These are phyloP conservation scores for Ennomos fuscantarius DNA, from an alignment of 2,888 invertebrate genomes.

Conservation along the genomic window DNA sequence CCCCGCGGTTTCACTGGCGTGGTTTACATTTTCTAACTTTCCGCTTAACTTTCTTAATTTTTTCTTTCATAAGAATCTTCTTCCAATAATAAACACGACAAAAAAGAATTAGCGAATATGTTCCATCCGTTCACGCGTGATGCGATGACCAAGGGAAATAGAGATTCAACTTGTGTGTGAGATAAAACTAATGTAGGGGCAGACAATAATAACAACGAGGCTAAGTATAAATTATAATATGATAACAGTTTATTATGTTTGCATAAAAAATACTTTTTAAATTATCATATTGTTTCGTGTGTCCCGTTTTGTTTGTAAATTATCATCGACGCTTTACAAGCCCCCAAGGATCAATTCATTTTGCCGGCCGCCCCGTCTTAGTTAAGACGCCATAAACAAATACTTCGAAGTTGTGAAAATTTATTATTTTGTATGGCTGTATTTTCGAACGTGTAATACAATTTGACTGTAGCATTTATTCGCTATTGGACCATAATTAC, in stretches of 20 bases:
- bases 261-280: conserved; percentile 12
- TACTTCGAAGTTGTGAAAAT: conserved; percentile 59
- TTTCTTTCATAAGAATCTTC: too few species aligned
- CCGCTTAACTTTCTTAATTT: too few species aligned
- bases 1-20: too few species aligned
- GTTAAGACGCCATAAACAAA: conserved; percentile 64
- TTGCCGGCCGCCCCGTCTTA: conserved; percentile 65
- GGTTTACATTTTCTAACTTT: too few species aligned
- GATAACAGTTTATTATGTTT: not conserved
- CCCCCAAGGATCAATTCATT: conserved; percentile 67
- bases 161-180: too few species aligned
- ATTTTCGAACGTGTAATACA: conserved; percentile 6
- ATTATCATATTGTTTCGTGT: conserved; percentile 31
- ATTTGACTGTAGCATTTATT: conserved; percentile 1
- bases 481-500: conserved; percentile 4
- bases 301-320: conserved; percentile 55
- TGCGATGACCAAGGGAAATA: too few species aligned
- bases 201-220: too few species aligned
- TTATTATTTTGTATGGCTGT: conserved; percentile 53
- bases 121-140: too few species aligned
- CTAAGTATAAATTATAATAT: too few species aligned
- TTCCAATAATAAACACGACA: too few species aligned
- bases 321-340: conserved; percentile 60
- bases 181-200: too few species aligned
- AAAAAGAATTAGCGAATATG: too few species aligned